Conservation (phyloP, 1,140 invertebrate species). For the Hycleus cichorii region DNA sequence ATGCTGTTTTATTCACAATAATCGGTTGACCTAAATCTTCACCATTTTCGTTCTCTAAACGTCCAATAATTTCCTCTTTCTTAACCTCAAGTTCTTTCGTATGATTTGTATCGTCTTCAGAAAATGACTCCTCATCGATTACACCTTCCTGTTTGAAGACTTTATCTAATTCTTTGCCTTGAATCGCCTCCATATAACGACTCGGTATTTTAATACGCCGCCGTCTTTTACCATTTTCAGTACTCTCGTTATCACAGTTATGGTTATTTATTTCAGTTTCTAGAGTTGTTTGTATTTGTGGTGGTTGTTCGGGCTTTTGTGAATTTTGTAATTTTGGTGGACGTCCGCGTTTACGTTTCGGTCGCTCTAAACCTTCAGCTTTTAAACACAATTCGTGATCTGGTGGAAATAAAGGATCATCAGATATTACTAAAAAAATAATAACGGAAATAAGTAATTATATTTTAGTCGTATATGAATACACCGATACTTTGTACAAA, state of each 20-base stretch:
- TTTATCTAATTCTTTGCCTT: constrained; percentile 64
- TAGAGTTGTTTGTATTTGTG: constrained; percentile 1
- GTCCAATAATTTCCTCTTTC: constrained; percentile 55
- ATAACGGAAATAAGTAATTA: not conserved
- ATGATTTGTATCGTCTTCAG: constrained; percentile 36
- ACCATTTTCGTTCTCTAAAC: constrained; percentile 53
- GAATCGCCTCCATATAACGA: constrained; percentile 58
- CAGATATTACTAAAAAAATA: constrained; percentile 43
- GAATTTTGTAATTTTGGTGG: constrained; percentile 49
- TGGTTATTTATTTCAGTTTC: not conserved
- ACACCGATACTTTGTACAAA: constrained; percentile 44
- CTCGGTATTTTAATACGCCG: constrained; percentile 57
- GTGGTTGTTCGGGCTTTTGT: constrained; percentile 25
- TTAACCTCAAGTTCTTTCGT: not conserved
- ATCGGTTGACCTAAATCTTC: constrained; percentile 54
- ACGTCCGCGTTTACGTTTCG: constrained; percentile 58
- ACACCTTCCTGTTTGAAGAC: constrained; percentile 66
- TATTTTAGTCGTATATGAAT: not conserved
- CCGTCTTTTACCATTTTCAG: constrained; percentile 50
- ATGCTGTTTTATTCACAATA: constrained; percentile 47
- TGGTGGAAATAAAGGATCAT: constrained; percentile 48
- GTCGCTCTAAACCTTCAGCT: constrained; percentile 57
- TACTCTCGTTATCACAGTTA: constrained; percentile 40
- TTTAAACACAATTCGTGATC: constrained; percentile 51
- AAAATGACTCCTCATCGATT: constrained; percentile 51